These are phyloP conservation scores for Ochropleura plecta DNA, from an alignment of 2,888 invertebrate species.

Conservation along the genomic window DNA sequence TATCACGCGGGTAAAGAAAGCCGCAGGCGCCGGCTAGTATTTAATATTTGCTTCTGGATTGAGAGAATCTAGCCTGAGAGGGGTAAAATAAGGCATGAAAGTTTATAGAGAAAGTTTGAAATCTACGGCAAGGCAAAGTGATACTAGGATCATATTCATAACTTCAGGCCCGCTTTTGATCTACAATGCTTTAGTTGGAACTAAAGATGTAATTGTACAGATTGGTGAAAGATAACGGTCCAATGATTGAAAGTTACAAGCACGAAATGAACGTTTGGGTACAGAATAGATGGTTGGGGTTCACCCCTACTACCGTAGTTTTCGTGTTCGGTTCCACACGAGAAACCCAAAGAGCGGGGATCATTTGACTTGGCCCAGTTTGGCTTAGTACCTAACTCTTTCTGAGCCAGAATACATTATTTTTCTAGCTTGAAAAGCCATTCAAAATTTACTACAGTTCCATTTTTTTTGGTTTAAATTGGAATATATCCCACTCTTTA, in stretches of 20 bases:
- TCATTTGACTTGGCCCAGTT: conserved; percentile 41
- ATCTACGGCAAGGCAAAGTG: not conserved
- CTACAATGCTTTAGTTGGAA: not conserved
- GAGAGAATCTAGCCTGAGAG: not conserved
- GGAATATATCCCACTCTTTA: not conserved
- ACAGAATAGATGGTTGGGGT: conserved; percentile 22
- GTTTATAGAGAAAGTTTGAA: not conserved
- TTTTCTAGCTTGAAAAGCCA: conserved; percentile 23
- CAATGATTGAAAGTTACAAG: conserved; percentile 37
- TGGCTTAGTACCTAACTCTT: conserved; percentile 26
- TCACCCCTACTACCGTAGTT: conserved; percentile 31
- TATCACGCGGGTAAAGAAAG: no score
- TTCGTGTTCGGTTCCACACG: conserved; percentile 31
- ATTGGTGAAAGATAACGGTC: conserved; percentile 17
- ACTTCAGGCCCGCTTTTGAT: conserved; percentile 3
- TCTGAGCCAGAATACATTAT: conserved; percentile 41
- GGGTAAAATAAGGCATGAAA: not conserved
- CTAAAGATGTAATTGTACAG: conserved; percentile 17
- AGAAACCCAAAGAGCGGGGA: conserved; percentile 19
- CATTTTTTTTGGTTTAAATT: conserved; percentile 2
- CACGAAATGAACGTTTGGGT: conserved; percentile 25
- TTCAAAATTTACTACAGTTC: conserved; percentile 17
- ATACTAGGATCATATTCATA: not conserved
- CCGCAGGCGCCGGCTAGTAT: no score
- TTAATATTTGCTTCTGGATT: not conserved